Percentiles rank a stretch among this genome's conserved stretches.
Evolutionary conservation across 1,140 invertebrate species (phyloP).

Genomic region (Caenorhabditis tropicalis): DNA sequence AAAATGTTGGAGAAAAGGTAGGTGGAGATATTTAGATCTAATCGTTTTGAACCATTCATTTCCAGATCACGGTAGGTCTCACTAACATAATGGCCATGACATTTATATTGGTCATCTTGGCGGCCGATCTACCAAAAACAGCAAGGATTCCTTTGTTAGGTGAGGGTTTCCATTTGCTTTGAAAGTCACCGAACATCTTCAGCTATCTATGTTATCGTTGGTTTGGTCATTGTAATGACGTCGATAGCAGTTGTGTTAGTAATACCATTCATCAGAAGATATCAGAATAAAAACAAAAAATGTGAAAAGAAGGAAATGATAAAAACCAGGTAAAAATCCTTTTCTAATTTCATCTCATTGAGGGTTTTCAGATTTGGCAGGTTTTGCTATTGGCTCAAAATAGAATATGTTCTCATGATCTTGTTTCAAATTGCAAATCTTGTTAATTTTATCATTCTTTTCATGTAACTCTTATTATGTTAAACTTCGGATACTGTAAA

Average conservation of each 20-base stretch:
- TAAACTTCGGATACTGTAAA: too few species aligned
- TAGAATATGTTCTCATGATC: not conserved
- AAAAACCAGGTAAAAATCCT: not conserved
- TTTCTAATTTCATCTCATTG: not conserved
- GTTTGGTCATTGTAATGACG: not conserved
- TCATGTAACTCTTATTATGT: not conserved
- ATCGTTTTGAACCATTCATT: not conserved
- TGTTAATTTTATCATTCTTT: not conserved
- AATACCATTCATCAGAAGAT: not conserved
- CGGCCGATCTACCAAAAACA: not conserved
- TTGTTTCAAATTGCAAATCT: not conserved
- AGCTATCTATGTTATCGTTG: not conserved
- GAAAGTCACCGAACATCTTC: not conserved
- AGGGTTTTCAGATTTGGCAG: not conserved
- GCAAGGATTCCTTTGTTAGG: not conserved
- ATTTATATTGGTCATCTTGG: not conserved
- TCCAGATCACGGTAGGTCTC: not conserved
- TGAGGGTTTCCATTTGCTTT: not conserved
- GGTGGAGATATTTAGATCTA: not conserved
- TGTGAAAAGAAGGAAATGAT: not conserved
- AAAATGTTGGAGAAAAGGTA: slow-evolving; percentile 3
- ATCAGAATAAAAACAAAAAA: not conserved
- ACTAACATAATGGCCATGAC: slow-evolving; percentile 14
- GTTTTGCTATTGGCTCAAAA: not conserved
- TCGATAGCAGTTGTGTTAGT: not conserved